phyloP scores from a whole-genome alignment of 2,797 vertebrate genomes.

The Macropus fuliginosus region DNA sequence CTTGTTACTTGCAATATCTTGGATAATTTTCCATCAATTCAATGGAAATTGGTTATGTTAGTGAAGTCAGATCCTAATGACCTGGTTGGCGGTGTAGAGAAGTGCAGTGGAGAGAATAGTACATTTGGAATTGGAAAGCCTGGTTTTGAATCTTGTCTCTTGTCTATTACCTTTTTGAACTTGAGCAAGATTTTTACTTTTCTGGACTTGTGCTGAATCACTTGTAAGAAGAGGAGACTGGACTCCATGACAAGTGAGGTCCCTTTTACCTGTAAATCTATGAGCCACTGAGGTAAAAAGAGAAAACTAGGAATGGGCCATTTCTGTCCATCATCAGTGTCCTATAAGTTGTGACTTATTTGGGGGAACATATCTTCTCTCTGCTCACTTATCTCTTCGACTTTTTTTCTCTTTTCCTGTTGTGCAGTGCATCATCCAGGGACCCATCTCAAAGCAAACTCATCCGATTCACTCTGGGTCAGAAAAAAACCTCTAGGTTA shows the following conservation, averaged over 20 bases:
- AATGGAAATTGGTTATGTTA: neutral
- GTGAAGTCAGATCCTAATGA: neutral
- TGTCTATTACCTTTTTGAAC: neutral
- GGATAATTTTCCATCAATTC: neutral
- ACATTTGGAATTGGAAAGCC: neutral
- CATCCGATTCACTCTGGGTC: conserved; percentile 98
- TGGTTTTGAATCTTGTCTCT: neutral
- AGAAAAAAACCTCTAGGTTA: conserved; percentile 99
- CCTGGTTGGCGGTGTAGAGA: neutral
- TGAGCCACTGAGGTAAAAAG: neutral
- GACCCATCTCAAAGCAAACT: conserved; percentile 97
- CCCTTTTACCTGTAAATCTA: neutral
- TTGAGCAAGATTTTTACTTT: neutral
- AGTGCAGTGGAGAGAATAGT: rapidly evolving
- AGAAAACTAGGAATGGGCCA: neutral
- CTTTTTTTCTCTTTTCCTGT: conserved; percentile 86
- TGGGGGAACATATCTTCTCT: conserved; percentile 73
- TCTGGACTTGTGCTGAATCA: neutral
- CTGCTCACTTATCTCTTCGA: conserved; percentile 81
- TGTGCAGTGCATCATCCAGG: conserved; percentile 90
- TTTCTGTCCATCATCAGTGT: rapidly evolving
- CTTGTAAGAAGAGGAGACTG: neutral
- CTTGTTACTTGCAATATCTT: neutral
- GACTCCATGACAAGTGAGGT: neutral
- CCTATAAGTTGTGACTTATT: neutral